A percentile compares a stretch with the other conserved stretches of the same genome.
phyloP scores from a whole-genome alignment of 2,888 invertebrate species.

The Drosophila mimica region DNA sequence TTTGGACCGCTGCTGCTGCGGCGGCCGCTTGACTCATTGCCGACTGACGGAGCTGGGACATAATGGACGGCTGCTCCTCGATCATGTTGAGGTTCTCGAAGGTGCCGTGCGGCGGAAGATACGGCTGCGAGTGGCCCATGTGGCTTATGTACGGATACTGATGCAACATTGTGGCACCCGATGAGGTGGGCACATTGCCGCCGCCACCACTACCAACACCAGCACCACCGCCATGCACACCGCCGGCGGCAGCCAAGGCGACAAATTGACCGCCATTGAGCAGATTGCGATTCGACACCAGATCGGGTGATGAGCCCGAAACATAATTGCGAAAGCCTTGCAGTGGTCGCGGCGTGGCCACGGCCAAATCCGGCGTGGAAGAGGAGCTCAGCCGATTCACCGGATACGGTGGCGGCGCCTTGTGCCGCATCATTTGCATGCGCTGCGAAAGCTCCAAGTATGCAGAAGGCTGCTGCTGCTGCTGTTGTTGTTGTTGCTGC shows the following conservation, averaged over 20 bases:
- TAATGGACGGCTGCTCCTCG: constrained; percentile 84
- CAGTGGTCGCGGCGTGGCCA: constrained; percentile 87
- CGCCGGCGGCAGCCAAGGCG: constrained; percentile 54
- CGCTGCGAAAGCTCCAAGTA: constrained; percentile 83
- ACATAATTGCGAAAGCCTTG: constrained; percentile 86
- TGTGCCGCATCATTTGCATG: constrained; percentile 85
- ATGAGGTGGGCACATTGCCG: constrained; percentile 84
- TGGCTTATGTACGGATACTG: constrained; percentile 83
- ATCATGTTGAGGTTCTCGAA: constrained; percentile 90
- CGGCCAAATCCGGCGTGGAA: constrained; percentile 93
- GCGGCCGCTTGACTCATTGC: constrained; percentile 78
- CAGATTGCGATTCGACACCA: constrained; percentile 90
- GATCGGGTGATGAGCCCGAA: constrained; percentile 91
- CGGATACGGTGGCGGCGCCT: constrained; percentile 94
- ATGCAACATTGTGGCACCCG: constrained; percentile 75
- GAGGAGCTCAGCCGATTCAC: constrained; percentile 91
- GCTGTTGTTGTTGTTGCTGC: constrained; percentile 54
- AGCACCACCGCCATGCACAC: constrained; percentile 39
- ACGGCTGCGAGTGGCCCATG: constrained; percentile 84
- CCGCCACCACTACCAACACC: not conserved
- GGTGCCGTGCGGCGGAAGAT: constrained; percentile 88
- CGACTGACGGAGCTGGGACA: constrained; percentile 81
- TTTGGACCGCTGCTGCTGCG: constrained; percentile 65
- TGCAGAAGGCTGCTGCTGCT: constrained; percentile 52
- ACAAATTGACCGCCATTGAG: constrained; percentile 84